Evolutionary conservation across 2,113 vertebrate genomes (phyloP).

Genomic region (Alligator mississippiensis): DNA sequence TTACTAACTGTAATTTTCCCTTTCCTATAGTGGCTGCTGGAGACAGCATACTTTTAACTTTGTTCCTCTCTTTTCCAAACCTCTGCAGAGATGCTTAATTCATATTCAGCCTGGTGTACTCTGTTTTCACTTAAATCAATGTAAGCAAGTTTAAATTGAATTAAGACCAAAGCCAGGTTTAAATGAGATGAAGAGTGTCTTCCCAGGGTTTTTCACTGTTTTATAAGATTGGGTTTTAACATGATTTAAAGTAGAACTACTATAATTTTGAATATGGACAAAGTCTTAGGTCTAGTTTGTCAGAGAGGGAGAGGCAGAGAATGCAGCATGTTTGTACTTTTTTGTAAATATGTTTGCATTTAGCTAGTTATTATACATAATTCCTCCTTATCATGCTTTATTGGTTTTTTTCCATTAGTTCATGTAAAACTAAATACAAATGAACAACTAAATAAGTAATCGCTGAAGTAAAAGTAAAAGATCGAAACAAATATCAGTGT

Average conservation of each 20-base stretch:
- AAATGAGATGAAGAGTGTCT: background rate
- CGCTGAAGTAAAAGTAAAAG: background rate
- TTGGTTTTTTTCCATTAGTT: conserved; percentile 36
- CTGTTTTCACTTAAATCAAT: accelerated
- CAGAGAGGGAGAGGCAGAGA: background rate
- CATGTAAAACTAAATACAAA: background rate
- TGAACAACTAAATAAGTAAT: background rate
- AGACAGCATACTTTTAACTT: no score
- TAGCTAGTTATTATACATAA: conserved; percentile 42
- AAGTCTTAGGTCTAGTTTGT: background rate
- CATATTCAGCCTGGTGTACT: background rate
- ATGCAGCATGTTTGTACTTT: background rate
- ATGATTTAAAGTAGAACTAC: accelerated
- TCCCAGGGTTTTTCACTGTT: background rate
- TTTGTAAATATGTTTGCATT: conserved; percentile 22
- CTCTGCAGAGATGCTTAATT: background rate
- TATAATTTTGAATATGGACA: accelerated
- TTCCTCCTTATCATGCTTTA: background rate
- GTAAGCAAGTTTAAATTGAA: background rate
- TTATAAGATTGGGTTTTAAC: background rate
- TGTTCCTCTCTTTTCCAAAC: background rate
- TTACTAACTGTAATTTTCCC: no score
- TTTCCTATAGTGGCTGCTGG: no score
- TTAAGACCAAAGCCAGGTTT: no score
- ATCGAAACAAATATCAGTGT: background rate